Conservation (phyloP, 2,797 vertebrate species). For the Molossus molossus region DNA sequence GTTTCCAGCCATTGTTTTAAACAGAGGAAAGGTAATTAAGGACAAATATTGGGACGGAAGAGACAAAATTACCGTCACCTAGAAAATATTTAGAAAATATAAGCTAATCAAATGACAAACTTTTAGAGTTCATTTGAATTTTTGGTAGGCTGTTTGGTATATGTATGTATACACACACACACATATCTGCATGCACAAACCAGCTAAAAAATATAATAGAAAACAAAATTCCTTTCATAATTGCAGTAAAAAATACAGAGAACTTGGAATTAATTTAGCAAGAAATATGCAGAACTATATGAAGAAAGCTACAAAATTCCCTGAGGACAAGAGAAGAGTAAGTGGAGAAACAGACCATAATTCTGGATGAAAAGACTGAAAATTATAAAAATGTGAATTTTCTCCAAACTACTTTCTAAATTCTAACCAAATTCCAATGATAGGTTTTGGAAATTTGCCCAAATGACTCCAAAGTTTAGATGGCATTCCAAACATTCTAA, state of each 20-base stretch:
- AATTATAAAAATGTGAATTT: slow-evolving; percentile 48
- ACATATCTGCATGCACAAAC: neutral
- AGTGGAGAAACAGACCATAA: neutral
- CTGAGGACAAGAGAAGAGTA: slow-evolving; percentile 29
- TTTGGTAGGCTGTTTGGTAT: neutral
- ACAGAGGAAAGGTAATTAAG: neutral
- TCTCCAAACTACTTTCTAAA: slow-evolving; percentile 36
- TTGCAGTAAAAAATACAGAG: slow-evolving; percentile 25
- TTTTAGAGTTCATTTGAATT: slow-evolving; percentile 47
- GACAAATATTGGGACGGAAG: slow-evolving; percentile 43
- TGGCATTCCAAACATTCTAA: slow-evolving; percentile 42
- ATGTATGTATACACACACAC: neutral
- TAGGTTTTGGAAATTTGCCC: slow-evolving; percentile 38
- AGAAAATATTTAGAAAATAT: slow-evolving; percentile 61
- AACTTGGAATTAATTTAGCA: slow-evolving; percentile 53
- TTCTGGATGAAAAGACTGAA: slow-evolving; percentile 47
- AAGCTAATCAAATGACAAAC: neutral
- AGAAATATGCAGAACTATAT: slow-evolving; percentile 13
- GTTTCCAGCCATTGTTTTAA: slow-evolving; percentile 47
- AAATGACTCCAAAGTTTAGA: slow-evolving; percentile 45
- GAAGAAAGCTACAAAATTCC: slow-evolving; percentile 28
- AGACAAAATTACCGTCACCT: slow-evolving; percentile 17
- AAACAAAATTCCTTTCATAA: slow-evolving; percentile 39
- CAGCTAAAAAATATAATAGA: slow-evolving; percentile 45
- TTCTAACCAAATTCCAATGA: slow-evolving; percentile 15